Evolutionary conservation across 2,113 vertebrate genomes (phyloP).

Genomic region (Fregetta grallaria): DNA sequence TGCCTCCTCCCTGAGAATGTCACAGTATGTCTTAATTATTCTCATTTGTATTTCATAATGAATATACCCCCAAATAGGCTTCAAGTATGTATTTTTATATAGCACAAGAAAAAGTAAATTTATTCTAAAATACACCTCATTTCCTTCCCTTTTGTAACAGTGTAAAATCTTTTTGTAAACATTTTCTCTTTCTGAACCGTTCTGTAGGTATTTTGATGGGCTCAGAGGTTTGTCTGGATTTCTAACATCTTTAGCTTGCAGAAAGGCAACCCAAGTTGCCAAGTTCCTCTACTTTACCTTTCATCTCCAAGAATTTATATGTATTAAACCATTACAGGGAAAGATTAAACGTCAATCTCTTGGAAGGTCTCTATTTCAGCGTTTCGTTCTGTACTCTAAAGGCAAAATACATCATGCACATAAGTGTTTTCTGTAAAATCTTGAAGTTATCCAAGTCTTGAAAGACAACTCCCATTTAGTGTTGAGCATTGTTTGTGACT

Average conservation of each 20-base stretch:
- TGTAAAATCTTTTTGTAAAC: not conserved
- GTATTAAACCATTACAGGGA: slow-evolving; percentile 1
- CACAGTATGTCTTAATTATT: slow-evolving; percentile 3
- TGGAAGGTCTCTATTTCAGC: not conserved
- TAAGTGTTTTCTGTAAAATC: not conserved
- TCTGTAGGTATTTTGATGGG: not conserved
- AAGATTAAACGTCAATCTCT: slow-evolving; percentile 15
- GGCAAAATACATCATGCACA: not conserved
- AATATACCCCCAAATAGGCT: not conserved
- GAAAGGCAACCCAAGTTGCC: not conserved
- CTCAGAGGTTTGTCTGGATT: not conserved
- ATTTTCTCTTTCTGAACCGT: not conserved
- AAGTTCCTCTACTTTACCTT: not conserved
- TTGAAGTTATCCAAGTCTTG: not conserved
- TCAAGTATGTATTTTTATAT: not conserved
- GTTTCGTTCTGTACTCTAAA: not conserved
- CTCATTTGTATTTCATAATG: not conserved
- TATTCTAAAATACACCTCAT: not conserved
- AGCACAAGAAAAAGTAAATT: not conserved
- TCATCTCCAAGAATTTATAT: not conserved
- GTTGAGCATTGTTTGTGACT: not conserved
- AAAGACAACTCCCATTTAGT: not conserved
- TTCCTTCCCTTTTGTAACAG: not conserved
- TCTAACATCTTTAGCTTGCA: not conserved
- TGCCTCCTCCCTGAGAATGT: not conserved